Base-by-base conservation (phyloP, 2,888 invertebrate genomes). In the Lacanobia wlatinum region DNA sequence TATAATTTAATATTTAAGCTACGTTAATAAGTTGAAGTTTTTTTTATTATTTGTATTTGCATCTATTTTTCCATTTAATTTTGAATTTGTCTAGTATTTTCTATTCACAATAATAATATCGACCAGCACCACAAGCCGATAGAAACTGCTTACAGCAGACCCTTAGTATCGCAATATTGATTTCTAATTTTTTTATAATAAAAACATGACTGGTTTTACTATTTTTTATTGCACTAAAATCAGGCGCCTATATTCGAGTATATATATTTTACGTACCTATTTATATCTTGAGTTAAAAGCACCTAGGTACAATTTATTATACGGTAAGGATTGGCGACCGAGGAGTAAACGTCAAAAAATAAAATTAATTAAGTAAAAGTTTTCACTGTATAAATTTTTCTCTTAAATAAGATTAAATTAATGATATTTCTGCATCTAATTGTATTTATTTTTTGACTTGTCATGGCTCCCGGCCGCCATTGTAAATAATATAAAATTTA, bases 231-330 rank as follows among this genome's bases (percentile, higher is more conserved):
- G 64, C 63, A 63, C 58, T 67, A 50, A 73, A 86, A 84, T 83
- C 74, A 70, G 68, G 65, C 67, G 66, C 75, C 68, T 79, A 73
- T 74, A 23, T 78, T 77, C 38, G 50, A 77, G 53, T 74, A 80
- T 76, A 59, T 77, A 61, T 64, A 58, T 62, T 60, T 65, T 63
- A 70, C 10, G 69, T 85, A 86, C 76, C 73, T 83, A 76, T 82
- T 82, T 80, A 80, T 78, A 83, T 64, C 61, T 81, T 87, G 84
- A 85, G 80, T 82, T 80, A 84, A 89, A 90, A 90, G 93, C 95
- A 94, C 94, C 94, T 94, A 92, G 93, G 94, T 94, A 94, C 94
- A 95, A 95, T 92, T 91, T 90, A 88, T 89, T 83, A 87, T 69
- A 71, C 66, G 73, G 64, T 84, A 86, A 80, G 87, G 66, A 61